Evolutionary conservation across 2,113 vertebrate species (phyloP).

Genomic region (Limanda limanda): DNA sequence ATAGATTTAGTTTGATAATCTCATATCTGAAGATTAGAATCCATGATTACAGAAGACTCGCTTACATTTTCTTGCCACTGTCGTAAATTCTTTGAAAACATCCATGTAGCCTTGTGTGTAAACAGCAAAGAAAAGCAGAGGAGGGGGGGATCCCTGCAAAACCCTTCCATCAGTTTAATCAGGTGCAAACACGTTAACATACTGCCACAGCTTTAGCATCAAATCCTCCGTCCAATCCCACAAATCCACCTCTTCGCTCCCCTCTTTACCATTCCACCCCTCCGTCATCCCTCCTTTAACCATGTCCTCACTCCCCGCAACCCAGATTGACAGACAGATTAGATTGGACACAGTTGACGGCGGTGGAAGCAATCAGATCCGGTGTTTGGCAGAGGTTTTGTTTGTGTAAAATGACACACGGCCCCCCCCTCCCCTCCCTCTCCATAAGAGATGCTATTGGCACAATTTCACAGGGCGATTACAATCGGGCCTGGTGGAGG

Average conservation of each 20-base stretch:
- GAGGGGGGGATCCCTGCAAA: neutral
- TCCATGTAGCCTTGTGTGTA: neutral
- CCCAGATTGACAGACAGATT: constrained; percentile 85
- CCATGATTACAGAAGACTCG: neutral
- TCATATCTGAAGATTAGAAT: neutral
- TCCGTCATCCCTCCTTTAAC: constrained; percentile 72
- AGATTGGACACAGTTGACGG: constrained; percentile 85
- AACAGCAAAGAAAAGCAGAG: neutral
- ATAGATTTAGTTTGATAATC: neutral
- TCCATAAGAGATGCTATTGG: constrained; percentile 77
- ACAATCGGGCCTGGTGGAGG: constrained; percentile 82
- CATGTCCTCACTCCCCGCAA: constrained; percentile 62
- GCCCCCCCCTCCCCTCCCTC: constrained; percentile 43
- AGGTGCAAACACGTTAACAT: constrained; percentile 27
- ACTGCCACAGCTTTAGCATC: constrained; percentile 36
- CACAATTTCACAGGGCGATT: constrained; percentile 83
- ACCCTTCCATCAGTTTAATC: constrained; percentile 12
- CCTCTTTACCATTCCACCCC: constrained; percentile 58
- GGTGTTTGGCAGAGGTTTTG: constrained; percentile 82
- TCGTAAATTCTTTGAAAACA: neutral
- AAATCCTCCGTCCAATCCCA: constrained; percentile 46
- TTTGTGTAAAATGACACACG: constrained; percentile 85
- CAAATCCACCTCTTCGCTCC: constrained; percentile 55
- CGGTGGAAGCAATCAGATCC: constrained; percentile 81
- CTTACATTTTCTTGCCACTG: too few species aligned